Evolutionary conservation across 1,140 invertebrate genomes (phyloP).

Genomic region (Oreohelix idahoensis): DNA sequence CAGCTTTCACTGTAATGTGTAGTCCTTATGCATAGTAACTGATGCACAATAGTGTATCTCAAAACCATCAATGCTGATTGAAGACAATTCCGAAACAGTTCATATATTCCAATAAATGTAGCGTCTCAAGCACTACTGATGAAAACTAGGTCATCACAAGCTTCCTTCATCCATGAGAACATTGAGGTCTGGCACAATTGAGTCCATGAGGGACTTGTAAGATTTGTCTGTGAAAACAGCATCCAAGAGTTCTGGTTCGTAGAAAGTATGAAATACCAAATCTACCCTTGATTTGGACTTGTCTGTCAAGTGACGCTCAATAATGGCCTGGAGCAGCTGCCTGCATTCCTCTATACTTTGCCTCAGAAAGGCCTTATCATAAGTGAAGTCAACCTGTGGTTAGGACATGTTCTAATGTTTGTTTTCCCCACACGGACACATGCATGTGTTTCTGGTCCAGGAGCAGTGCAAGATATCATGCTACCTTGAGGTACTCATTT

Average conservation of each 20-base stretch:
- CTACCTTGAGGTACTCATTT: no score
- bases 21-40: no score
- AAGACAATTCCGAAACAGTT: no score
- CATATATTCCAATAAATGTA: no score
- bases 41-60: no score
- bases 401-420: no score
- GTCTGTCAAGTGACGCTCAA: conserved; percentile 87
- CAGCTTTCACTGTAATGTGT: no score
- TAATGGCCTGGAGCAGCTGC: conserved; percentile 81
- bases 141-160: conserved; percentile 49
- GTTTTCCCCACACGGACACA: no score
- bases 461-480: no score
- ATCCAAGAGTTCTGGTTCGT: conserved; percentile 83
- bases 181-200: conserved; percentile 82
- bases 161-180: conserved; percentile 85
- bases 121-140: no score
- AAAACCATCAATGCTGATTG: no score
- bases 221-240: conserved; percentile 78
- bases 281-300: conserved; percentile 89
- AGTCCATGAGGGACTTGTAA: conserved; percentile 73
- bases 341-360: conserved; percentile 80
- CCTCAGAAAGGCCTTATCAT: conserved; percentile 85
- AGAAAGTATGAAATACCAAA: conserved; percentile 86
- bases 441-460: no score
- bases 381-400: conserved; percentile 88